Evolutionary conservation across 2,888 invertebrate species (phyloP).

Genomic region (Embidobia sp.): DNA sequence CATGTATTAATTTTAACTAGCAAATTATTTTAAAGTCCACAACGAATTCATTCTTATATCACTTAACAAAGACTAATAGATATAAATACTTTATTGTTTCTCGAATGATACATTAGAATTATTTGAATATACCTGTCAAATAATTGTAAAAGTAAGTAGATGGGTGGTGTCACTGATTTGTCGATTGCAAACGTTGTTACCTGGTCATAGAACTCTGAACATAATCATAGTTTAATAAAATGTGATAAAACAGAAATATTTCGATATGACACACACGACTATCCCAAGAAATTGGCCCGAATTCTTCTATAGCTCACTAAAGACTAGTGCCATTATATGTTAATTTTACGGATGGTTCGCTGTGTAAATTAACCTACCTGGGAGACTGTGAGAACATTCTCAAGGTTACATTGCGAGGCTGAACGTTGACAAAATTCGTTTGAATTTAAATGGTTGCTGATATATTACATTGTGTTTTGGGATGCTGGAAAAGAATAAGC

Average conservation of each 20-base stretch:
- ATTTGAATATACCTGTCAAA: no score
- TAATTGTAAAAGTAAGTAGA: no score
- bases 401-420: constrained; percentile 58
- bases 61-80: no score
- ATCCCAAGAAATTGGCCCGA: constrained; percentile 49
- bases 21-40: no score
- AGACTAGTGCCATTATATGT: constrained; percentile 74
- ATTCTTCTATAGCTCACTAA: constrained; percentile 57
- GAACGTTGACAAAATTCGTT: constrained; percentile 66
- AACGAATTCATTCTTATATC: no score
- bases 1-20: no score
- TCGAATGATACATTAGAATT: no score
- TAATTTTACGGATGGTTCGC: constrained; percentile 72
- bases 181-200: no score
- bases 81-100: no score
- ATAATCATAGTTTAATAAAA: no score
- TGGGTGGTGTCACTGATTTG: no score
- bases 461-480: constrained; percentile 57
- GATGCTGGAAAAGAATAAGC: constrained; percentile 47
- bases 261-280: constrained; percentile 35
- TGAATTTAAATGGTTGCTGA: constrained; percentile 64
- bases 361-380: constrained; percentile 69
- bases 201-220: no score
- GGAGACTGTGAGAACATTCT: constrained; percentile 68
- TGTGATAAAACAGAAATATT: constrained; percentile 32